Percentiles rank a stretch among this genome's conserved stretches.
Evolutionary conservation across 1,140 invertebrate species (phyloP).

Genomic region (Aradophagus sp.): DNA sequence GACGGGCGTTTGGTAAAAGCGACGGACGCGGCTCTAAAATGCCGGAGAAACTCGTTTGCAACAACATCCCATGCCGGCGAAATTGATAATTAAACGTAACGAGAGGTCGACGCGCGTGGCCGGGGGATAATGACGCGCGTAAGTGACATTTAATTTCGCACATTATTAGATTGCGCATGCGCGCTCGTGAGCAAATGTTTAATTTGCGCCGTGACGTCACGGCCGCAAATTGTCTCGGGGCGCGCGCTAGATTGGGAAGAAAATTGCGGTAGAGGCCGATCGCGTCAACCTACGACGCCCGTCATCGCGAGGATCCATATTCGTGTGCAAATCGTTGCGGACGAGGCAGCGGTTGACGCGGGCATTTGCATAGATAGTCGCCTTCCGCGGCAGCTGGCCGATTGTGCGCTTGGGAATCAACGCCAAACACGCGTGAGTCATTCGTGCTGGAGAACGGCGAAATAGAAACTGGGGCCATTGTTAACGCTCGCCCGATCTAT

Average conservation of each 20-base stretch:
- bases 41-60: too few relatives aligned
- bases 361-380: conserved; percentile 40
- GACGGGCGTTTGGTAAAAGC: too few relatives aligned
- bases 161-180: background rate
- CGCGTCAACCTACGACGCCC: conserved; percentile 29
- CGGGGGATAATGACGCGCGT: too few relatives aligned
- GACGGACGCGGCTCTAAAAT: too few relatives aligned
- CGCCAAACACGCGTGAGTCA: conserved; percentile 44
- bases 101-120: too few relatives aligned
- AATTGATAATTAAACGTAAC: too few relatives aligned
- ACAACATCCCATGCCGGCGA: too few relatives aligned
- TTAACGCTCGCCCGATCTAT: background rate
- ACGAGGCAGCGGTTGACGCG: conserved; percentile 25
- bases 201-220: conserved; percentile 40
- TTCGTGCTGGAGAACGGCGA: conserved; percentile 14
- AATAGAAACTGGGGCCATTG: conserved; percentile 21
- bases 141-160: conserved; percentile 5
- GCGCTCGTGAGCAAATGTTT: background rate
- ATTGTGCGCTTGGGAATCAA: conserved; percentile 39
- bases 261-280: conserved; percentile 22
- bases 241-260: conserved; percentile 18
- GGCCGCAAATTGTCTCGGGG: conserved; percentile 26
- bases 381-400: conserved; percentile 32
- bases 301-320: conserved; percentile 46
- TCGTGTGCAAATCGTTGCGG: conserved; percentile 43